Percentiles rank a stretch among this genome's conserved stretches.
Conservation (phyloP, 2,888 invertebrate species). For the Cheilosia variabilis region DNA sequence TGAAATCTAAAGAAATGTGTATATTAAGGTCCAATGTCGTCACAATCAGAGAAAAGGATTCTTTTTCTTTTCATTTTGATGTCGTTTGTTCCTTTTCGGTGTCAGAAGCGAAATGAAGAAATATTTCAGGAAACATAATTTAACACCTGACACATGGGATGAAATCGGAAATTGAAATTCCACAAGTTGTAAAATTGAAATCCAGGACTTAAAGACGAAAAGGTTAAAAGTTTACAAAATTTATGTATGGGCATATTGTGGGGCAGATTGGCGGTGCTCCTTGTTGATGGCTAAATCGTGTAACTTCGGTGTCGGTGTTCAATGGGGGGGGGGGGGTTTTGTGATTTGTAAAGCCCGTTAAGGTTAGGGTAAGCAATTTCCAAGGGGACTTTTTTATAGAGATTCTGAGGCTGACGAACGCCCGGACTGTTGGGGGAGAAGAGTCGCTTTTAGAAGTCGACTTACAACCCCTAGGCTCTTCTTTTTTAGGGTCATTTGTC, state of each 20-base stretch:
- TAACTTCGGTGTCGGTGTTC: neutral
- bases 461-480: too few relatives aligned
- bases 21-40: conserved; percentile 61
- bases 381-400: too few relatives aligned
- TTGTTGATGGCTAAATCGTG: too few relatives aligned
- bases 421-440: too few relatives aligned
- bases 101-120: conserved; percentile 61
- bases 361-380: too few relatives aligned
- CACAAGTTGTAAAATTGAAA: conserved; percentile 28
- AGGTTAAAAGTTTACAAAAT: neutral
- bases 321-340: neutral
- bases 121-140: conserved; percentile 64
- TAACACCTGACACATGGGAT: conserved; percentile 51
- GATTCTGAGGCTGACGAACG: too few relatives aligned
- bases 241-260: neutral
- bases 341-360: neutral
- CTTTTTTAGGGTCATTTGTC: too few relatives aligned
- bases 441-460: too few relatives aligned
- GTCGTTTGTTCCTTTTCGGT: conserved; percentile 2
- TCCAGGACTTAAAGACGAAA: neutral
- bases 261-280: neutral
- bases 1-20: conserved; percentile 61
- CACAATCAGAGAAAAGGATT: conserved; percentile 63
- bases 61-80: neutral
- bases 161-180: conserved; percentile 45